Conservation (phyloP, 2,797 vertebrate genomes). For the Enteromius unitaeniatus region DNA sequence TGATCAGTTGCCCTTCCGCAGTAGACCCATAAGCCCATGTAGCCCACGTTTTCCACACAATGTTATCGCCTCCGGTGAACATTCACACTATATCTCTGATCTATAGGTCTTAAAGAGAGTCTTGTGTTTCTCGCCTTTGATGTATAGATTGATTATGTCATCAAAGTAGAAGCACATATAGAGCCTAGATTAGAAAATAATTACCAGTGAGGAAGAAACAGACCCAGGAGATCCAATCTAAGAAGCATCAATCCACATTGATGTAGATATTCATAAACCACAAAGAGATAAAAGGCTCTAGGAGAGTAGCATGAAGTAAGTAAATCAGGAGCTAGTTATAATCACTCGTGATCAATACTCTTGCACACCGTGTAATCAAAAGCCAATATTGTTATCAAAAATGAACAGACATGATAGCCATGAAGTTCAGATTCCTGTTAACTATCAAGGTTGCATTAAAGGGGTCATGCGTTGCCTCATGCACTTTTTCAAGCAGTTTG, state of each 20-base stretch:
- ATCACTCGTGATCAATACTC: neutral
- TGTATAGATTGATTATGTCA: slow-evolving; percentile 44
- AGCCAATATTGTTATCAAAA: neutral
- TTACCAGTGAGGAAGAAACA: slow-evolving; percentile 42
- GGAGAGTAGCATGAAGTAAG: slow-evolving; percentile 14
- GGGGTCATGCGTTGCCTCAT: too few species aligned
- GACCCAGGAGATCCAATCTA: slow-evolving; percentile 42
- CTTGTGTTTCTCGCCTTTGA: slow-evolving; percentile 56
- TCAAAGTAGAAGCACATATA: slow-evolving; percentile 48
- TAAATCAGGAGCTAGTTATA: slow-evolving; percentile 8
- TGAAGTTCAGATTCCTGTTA: neutral
- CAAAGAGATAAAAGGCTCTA: slow-evolving; percentile 8
- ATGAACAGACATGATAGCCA: neutral
- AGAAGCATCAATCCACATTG: slow-evolving; percentile 25
- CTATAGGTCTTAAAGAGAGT: slow-evolving; percentile 39
- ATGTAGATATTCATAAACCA: slow-evolving; percentile 44
- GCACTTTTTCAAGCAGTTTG: too few species aligned
- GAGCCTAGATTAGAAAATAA: slow-evolving; percentile 22
- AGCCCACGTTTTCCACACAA: slow-evolving; percentile 43
- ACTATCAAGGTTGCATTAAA: too few species aligned
- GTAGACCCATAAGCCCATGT: slow-evolving; percentile 13
- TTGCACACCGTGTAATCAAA: neutral
- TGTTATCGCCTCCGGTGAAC: slow-evolving; percentile 38
- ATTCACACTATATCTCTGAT: slow-evolving; percentile 33
- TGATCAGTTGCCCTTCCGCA: neutral